phyloP scores from a whole-genome alignment of 2,797 vertebrate genomes.

The Cryptoblepharus egeriae region DNA sequence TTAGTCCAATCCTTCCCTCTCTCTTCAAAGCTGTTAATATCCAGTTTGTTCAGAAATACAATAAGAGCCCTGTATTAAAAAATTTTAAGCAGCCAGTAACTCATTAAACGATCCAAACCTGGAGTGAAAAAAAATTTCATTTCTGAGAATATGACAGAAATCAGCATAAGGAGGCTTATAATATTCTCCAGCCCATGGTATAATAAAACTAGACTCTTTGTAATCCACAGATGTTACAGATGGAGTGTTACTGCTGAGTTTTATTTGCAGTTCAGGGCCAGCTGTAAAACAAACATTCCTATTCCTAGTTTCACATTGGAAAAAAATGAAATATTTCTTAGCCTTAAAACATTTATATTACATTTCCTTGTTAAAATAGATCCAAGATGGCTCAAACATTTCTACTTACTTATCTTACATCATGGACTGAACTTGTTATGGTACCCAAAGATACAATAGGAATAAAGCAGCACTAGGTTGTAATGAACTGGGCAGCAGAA shows the following conservation, averaged over 20 bases:
- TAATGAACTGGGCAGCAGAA: background rate
- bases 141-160: conserved; percentile 58
- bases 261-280: conserved; percentile 46
- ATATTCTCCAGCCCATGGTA: conserved; percentile 42
- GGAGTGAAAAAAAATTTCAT: conserved; percentile 44
- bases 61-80: conserved; percentile 44
- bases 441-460: background rate
- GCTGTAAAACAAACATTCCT: conserved; percentile 58
- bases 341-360: conserved; percentile 22
- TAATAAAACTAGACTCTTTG: conserved; percentile 39
- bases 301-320: background rate
- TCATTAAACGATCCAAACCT: conserved; percentile 57
- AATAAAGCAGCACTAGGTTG: background rate
- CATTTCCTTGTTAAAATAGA: conserved; percentile 15
- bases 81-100: conserved; percentile 44
- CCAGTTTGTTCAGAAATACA: conserved; percentile 46
- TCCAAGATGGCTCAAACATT: background rate
- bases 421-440: conserved; percentile 1
- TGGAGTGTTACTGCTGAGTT: conserved; percentile 38
- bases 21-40: conserved; percentile 32
- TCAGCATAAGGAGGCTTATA: conserved; percentile 45
- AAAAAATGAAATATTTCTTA: conserved; percentile 36
- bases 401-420: conserved; percentile 29
- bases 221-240: conserved; percentile 29
- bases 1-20: background rate